These are phyloP conservation scores for Hapalemur alaotrensis DNA, from an alignment of 2,797 vertebrate species.

Conservation along the genomic window DNA sequence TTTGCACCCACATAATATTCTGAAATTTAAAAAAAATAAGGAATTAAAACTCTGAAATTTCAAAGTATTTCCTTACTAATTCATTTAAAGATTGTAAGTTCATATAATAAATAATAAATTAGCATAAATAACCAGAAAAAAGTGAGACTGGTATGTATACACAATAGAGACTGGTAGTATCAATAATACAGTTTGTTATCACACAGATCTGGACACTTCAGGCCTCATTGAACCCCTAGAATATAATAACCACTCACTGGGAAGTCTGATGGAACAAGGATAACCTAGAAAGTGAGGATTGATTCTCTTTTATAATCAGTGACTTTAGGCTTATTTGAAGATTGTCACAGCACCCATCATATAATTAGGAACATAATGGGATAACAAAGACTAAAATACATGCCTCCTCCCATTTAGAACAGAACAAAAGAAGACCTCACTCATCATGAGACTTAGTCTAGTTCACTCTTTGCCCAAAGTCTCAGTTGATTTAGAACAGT, in stretches of 20 bases:
- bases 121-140: not conserved
- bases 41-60: no score
- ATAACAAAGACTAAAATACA: not conserved
- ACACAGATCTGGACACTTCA: not conserved
- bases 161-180: not conserved
- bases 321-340: not conserved
- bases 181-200: not conserved
- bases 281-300: not conserved
- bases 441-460: not conserved
- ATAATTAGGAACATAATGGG: not conserved
- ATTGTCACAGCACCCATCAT: not conserved
- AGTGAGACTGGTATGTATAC: not conserved
- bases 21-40: no score
- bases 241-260: not conserved
- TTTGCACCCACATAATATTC: no score
- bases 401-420: not conserved
- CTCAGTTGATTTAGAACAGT: not conserved
- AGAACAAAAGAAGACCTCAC: not conserved
- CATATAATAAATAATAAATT: no score
- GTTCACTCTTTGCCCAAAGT: not conserved
- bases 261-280: not conserved
- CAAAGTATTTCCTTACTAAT: no score
- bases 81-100: no score
- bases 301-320: not conserved
- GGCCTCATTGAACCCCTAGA: not conserved